Evolutionary conservation across 2,797 vertebrate species (phyloP), one percentile per base, ranked within the genome.

Genomic region (Erethizon dorsatum): DNA sequence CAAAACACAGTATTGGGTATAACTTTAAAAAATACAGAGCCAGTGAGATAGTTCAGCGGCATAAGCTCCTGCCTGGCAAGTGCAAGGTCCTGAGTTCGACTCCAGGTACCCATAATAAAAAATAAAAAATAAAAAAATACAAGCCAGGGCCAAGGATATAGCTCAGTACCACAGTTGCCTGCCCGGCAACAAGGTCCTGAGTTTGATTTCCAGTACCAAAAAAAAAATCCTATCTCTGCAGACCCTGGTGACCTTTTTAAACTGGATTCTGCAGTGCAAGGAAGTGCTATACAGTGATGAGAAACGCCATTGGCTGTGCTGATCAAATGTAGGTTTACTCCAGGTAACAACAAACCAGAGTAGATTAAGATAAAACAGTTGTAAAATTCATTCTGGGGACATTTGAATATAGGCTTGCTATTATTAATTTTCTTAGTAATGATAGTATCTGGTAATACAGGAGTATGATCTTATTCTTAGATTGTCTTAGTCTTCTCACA

Each of bases 351-450:
- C 1, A 80, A 73, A 59, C 22, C 33, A 65, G 82, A 78, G 50
- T 18, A 17, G 24, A n/a, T 79, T 33, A 54, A 14, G 18, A 56
- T 6, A 31, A 92, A 71, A 54, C 3, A 22, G 47, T 79, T 90
- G 7, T 26, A 73, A 75, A 79, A 75, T 6, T 28, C 57, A 52
- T 80, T 59, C 84, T 15, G 31, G n/a, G 31, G 41, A 41, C 14
- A 61, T 80, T 41, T 84, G 45, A 85, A 77, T 57, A 26, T 11
- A 85, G 59, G 57, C n/a, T 83, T 75, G 56, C 31, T 73, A 24
- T 45, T 65, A 15, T 54, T 79, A 8, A n/a, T 95, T 69, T 91
- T 77, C 91, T 77, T 94, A 31, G 33, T 71, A 50, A 89, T 57
- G 57, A 47, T 4, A 28, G 31, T 50, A 20, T 56, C 31, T 41